A percentile compares a stretch with the other conserved stretches of the same genome.
phyloP scores from a whole-genome alignment of 2,797 vertebrate genomes.

The Psittacula derbiana region DNA sequence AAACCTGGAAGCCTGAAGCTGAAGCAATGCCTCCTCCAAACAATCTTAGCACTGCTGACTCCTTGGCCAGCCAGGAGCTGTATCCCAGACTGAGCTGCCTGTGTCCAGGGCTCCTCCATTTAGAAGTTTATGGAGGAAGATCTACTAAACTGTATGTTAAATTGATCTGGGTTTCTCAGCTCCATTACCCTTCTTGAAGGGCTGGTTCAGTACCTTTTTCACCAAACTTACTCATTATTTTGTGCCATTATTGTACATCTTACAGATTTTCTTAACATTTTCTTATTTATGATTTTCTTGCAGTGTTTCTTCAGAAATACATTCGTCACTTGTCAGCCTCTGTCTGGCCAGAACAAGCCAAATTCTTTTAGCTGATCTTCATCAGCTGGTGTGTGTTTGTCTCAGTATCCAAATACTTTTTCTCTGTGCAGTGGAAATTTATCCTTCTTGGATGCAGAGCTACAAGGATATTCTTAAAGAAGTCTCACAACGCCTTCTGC shows the following conservation, averaged over 20 bases:
- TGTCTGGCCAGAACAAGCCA: not conserved
- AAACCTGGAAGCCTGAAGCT: not conserved
- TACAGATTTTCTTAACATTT: not conserved
- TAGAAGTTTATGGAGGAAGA: not conserved
- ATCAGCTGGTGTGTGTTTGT: not conserved
- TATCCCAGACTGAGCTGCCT: not conserved
- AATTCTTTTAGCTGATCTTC: not conserved
- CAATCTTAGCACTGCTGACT: not conserved
- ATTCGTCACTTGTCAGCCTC: not conserved
- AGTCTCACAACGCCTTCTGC: conserved; percentile 13
- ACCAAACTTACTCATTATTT: not conserved
- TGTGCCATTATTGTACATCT: not conserved
- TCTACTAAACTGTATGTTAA: not conserved
- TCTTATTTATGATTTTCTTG: not conserved
- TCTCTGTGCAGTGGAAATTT: not conserved
- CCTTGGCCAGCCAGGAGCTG: not conserved
- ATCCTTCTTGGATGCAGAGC: not conserved
- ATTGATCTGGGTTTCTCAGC: not conserved
- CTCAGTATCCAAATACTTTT: not conserved
- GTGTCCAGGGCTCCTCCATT: not conserved
- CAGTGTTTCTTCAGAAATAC: not conserved
- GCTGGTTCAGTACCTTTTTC: not conserved
- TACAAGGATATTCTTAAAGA: conserved; percentile 1
- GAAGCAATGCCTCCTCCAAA: not conserved
- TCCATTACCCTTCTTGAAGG: not conserved